Conservation (phyloP, 1,140 invertebrate genomes). For the Caenorhabditis remanei region DNA sequence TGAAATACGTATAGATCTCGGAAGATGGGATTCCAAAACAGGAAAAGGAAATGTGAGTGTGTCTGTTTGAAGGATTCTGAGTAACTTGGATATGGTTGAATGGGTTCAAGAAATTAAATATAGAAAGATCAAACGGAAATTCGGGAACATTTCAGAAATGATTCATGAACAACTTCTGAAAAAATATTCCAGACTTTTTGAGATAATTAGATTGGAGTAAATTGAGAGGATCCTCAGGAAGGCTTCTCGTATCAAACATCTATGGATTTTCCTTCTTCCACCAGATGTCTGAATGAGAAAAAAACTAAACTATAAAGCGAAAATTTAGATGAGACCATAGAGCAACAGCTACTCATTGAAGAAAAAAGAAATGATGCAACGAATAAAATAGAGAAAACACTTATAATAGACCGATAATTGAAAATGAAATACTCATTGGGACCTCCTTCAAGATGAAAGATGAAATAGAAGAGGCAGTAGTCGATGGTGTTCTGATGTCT, state of each 20-base stretch:
- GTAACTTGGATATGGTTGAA: neutral
- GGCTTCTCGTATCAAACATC: too few species aligned
- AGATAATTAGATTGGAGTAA: too few species aligned
- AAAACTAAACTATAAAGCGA: neutral
- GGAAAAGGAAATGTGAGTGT: constrained; percentile 27
- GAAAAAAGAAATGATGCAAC: neutral
- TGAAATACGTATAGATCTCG: too few species aligned
- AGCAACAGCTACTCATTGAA: neutral
- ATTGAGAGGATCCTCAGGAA: too few species aligned
- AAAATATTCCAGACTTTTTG: too few species aligned
- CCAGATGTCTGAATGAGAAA: too few species aligned
- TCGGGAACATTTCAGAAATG: neutral
- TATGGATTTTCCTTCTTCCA: too few species aligned
- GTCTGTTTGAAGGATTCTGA: neutral
- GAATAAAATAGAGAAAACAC: neutral
- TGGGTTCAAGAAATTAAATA: neutral
- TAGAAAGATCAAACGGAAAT: neutral
- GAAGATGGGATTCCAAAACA: constrained; percentile 6
- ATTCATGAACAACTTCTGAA: neutral
- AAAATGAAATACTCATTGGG: neutral
- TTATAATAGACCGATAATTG: neutral
- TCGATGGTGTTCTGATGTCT: neutral
- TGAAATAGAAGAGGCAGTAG: neutral
- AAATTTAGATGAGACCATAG: neutral
- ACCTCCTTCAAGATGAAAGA: constrained; percentile 1